Evolutionary conservation across 1,140 invertebrate species (phyloP), one percentile per base, ranked within the genome.

Genomic region (Vanessa atalanta): DNA sequence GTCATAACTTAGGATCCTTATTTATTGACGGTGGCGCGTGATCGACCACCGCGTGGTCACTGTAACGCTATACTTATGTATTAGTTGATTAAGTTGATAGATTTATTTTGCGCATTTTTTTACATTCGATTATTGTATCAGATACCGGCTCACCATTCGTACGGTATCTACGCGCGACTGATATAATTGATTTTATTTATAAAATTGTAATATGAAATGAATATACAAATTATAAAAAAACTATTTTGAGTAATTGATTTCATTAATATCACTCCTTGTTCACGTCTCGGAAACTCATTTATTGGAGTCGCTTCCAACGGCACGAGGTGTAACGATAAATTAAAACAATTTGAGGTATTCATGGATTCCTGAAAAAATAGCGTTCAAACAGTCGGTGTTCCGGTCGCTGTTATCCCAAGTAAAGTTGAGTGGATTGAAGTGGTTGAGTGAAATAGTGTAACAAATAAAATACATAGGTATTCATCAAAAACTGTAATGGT

Each of bases 61-160:
- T 60, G 8, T 37, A 69, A 66, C 70, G 65, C 71, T 72, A 73
- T 81, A 37, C 13, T 6, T 61, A 37, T 80, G 71, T 69, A 47
- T 53, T 79, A 83, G 70, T 43, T 60, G 16, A 65, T 83, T 61
- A 75, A 73, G 74, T 78, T 72, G 70, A 74, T 83, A 81, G 76
- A 80, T 75, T 78, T 79, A 73, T 78, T 78, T 76, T 79, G 73
- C 73, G 79, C 79, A 81, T 80, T 81, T 0, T 80, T 75, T 76
- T 75, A 78, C 70, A 73, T 72, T 79, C 73, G 72, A 79, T 79
- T 61, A 53, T 70, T 67, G 72, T 80, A 77, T 65, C 61, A 79
- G 73, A 43, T 43, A 43, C 6, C 37, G 37, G 1, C 37, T 9
- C 7, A 76, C 65, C 70, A 75, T 77, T 71, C 72, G 75, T 63